Conservation (phyloP, 1,140 invertebrate species). For the Lutraria rhynchaena region DNA sequence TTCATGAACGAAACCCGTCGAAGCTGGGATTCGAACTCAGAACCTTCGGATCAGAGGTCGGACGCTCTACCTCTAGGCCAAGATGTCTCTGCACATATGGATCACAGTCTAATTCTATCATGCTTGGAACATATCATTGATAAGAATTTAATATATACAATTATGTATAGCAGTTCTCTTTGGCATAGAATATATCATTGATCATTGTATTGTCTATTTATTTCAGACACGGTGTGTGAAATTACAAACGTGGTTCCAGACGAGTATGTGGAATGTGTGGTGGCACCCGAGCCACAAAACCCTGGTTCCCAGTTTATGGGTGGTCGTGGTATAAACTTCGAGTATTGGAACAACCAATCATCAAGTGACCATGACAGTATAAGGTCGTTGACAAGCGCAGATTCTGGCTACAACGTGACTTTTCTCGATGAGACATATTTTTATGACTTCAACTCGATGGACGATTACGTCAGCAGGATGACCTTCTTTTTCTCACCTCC, state of each 20-base stretch:
- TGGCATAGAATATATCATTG: no score
- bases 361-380: slow-evolving; percentile 1
- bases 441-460: slow-evolving; percentile 7
- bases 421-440: slow-evolving; percentile 45
- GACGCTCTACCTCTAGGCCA: no score
- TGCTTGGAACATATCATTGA: no score
- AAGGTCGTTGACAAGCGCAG: neutral
- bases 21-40: no score
- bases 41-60: no score
- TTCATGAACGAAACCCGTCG: no score
- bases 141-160: no score
- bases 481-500: slow-evolving; percentile 45
- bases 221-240: slow-evolving; percentile 53
- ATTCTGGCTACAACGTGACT: slow-evolving; percentile 1
- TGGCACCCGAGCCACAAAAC: slow-evolving; percentile 21
- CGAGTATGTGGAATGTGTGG: slow-evolving; percentile 29
- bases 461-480: slow-evolving; percentile 28
- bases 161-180: no score
- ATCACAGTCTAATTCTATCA: no score
- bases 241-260: slow-evolving; percentile 37
- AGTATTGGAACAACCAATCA: slow-evolving; percentile 39
- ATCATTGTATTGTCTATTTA: neutral
- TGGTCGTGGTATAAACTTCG: slow-evolving; percentile 45
- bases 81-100: no score
- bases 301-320: slow-evolving; percentile 20